These are phyloP conservation scores for Malurus splendens DNA, from an alignment of 2,797 vertebrate species.

Conservation along the genomic window DNA sequence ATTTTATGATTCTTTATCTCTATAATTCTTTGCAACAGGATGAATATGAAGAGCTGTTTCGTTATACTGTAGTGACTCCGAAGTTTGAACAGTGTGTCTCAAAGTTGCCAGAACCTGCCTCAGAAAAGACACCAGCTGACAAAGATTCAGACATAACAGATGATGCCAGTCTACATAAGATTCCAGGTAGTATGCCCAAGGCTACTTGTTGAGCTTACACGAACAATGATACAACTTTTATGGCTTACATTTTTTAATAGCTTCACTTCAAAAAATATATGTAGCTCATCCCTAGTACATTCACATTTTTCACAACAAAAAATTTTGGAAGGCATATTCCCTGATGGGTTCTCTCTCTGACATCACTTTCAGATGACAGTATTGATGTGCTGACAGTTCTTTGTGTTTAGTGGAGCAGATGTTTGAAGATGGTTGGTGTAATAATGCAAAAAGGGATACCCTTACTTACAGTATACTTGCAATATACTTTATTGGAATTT, in stretches of 20 bases:
- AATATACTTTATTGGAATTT: background rate
- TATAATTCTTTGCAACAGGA: constrained; percentile 68
- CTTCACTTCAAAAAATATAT: background rate
- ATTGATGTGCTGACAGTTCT: background rate
- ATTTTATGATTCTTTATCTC: background rate
- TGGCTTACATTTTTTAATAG: background rate
- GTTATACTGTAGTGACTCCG: constrained; percentile 79
- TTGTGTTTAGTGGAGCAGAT: background rate
- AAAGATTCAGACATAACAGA: constrained; percentile 47
- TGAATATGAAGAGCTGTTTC: constrained; percentile 90
- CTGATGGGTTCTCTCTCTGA: background rate
- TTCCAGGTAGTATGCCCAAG: constrained; percentile 63
- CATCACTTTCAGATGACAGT: background rate
- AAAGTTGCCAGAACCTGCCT: constrained; percentile 50
- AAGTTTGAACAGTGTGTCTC: constrained; percentile 67
- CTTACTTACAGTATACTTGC: background rate
- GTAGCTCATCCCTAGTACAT: background rate
- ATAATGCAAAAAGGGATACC: background rate
- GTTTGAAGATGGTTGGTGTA: background rate
- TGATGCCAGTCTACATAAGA: constrained; percentile 34
- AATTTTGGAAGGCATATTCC: background rate
- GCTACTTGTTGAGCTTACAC: background rate
- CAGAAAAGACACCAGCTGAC: constrained; percentile 43
- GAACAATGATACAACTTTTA: background rate
- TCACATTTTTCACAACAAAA: background rate